A percentile compares a stretch with the other conserved stretches of the same genome.
Evolutionary conservation across 2,113 vertebrate species (phyloP).

Genomic region (Laterallus jamaicensis): DNA sequence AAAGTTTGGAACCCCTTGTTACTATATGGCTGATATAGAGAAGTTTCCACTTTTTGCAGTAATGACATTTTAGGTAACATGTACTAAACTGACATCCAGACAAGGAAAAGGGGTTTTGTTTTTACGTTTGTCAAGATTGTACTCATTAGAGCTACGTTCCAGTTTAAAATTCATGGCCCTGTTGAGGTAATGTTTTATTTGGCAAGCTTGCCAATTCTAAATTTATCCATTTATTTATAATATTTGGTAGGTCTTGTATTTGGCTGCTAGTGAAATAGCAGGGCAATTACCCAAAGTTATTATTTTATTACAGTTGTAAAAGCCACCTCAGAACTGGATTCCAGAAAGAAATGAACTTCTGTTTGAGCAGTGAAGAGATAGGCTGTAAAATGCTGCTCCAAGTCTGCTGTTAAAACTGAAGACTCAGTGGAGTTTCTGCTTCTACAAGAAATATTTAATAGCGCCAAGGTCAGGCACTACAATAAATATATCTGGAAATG

Average conservation of each 20-base stretch:
- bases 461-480: not conserved
- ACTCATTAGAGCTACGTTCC: not conserved
- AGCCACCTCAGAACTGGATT: not conserved
- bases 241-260: not conserved
- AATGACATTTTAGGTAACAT: not conserved
- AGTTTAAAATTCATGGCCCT: not conserved
- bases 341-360: not conserved
- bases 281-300: not conserved
- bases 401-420: not conserved
- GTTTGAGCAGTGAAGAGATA: not conserved
- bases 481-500: not conserved
- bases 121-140: not conserved
- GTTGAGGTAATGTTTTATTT: not conserved
- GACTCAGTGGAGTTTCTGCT: not conserved
- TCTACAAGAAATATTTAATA: not conserved
- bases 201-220: not conserved
- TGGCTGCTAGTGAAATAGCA: not conserved
- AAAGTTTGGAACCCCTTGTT: not conserved
- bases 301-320: slow-evolving; percentile 7
- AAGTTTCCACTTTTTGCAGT: not conserved
- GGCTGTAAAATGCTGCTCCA: not conserved
- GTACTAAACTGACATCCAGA: not conserved
- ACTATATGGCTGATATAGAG: not conserved
- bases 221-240: not conserved
- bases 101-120: not conserved